A percentile compares a stretch with the other conserved stretches of the same genome.
These are phyloP conservation scores for Unio delphinus DNA, from an alignment of 2,888 invertebrate genomes.

Conservation along the genomic window DNA sequence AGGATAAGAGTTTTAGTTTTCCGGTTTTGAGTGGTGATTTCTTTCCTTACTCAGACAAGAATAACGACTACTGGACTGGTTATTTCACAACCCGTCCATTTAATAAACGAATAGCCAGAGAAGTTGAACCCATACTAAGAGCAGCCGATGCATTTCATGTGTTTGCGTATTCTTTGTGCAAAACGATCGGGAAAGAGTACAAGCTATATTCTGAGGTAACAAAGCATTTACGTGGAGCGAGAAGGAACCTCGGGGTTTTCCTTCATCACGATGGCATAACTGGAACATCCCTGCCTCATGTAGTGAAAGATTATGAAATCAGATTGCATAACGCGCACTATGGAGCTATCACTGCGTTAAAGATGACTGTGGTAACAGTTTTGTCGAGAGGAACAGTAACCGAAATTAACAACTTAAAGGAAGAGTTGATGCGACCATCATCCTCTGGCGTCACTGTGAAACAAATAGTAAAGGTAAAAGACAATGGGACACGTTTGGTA, in stretches of 20 bases:
- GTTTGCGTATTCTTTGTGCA: constrained; percentile 47
- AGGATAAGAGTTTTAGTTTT: constrained; percentile 15
- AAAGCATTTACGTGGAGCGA: constrained; percentile 72
- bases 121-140: constrained; percentile 72
- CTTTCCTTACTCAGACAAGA: constrained; percentile 94
- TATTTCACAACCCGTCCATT: constrained; percentile 88
- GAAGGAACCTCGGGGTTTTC: constrained; percentile 90
- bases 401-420: constrained; percentile 33
- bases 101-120: constrained; percentile 79
- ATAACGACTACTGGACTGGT: constrained; percentile 93
- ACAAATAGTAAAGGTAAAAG: constrained; percentile 29
- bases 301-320: constrained; percentile 88
- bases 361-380: constrained; percentile 34
- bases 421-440: constrained; percentile 25
- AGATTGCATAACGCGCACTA: constrained; percentile 46
- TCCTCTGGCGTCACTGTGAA: constrained; percentile 31
- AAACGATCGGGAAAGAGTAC: constrained; percentile 29
- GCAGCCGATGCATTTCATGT: constrained; percentile 66
- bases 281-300: constrained; percentile 91
- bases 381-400: constrained; percentile 37
- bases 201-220: constrained; percentile 32
- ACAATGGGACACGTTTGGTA: constrained; percentile 70
- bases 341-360: constrained; percentile 39
- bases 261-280: constrained; percentile 99
- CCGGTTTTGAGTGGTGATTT: constrained; percentile 93